Evolutionary conservation across 2,888 invertebrate species (phyloP), one percentile per base, ranked within the genome.

Genomic region (Heliconius erato): DNA sequence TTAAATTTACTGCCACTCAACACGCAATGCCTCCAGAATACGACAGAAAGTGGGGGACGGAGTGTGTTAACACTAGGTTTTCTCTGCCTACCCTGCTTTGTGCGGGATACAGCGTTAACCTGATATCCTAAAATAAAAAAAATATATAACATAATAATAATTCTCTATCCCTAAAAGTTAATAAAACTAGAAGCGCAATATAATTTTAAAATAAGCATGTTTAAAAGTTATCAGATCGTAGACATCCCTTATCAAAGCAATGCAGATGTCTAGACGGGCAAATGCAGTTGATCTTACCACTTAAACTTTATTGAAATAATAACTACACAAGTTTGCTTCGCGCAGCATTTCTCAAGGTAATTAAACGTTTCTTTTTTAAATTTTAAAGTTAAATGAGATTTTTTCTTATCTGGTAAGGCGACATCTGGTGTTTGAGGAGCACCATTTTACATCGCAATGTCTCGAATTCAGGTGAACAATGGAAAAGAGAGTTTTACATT

Each of bases 231-330:
- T 59, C 74, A 82, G 74, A 82, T 59, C 19, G 68, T 67, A 82
- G 81, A 67, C 59, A 68, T 35, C 44, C 59, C 14, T 54, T 82
- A 67, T 69, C 28, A 74, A 35, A 82, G 67, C 68, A 54, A 16
- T 59, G 68, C 79, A 79, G 82, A 79, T 79, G 82, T 82, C 82
- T 82, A 82, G 82, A 82, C 82, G 32, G 68, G 79, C 68, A 74
- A 74, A 82, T 82, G 74, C 35, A 69, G 63, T 77, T 81, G 35
- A 67, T 19, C 44, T 74, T 67, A n/a, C 72, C 19, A 59, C n/a
- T 71, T 71, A 74, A 35, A 76, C n/a, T 63, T 63, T 63, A 63
- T 3, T 59, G 19, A 32, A 12, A 40, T 40, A 63, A 63, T 76
- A 76, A 69, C 69, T 35, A n/a, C 11, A 69, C 40, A 68, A 68